Evolutionary conservation across 1,140 invertebrate species (phyloP).

Genomic region (Drosophila arizonae): DNA sequence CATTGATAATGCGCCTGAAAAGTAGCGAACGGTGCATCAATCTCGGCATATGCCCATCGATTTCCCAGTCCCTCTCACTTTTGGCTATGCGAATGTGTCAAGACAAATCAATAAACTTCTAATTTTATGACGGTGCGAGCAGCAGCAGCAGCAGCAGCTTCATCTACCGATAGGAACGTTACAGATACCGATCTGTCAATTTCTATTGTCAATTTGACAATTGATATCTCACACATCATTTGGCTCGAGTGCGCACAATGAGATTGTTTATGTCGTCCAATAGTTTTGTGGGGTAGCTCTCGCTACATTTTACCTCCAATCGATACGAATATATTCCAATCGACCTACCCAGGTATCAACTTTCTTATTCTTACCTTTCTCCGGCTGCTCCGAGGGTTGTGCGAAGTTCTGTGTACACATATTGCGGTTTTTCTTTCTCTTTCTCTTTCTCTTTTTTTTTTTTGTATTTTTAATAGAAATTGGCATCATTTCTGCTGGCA

Average conservation of each 20-base stretch:
- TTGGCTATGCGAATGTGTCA: constrained; percentile 67
- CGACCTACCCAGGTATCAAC: constrained; percentile 44
- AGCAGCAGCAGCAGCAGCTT: constrained; percentile 19
- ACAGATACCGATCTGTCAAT: constrained; percentile 81
- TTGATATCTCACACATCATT: constrained; percentile 82
- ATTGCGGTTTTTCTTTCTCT: constrained; percentile 58
- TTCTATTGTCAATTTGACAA: constrained; percentile 80
- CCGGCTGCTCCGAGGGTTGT: constrained; percentile 41
- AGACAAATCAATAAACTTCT: constrained; percentile 82
- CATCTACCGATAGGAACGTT: constrained; percentile 32
- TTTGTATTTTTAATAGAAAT: constrained; percentile 42
- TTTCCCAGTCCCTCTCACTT: constrained; percentile 29
- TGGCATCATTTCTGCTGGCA: constrained; percentile 58
- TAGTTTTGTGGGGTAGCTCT: constrained; percentile 23
- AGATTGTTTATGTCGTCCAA: constrained; percentile 74
- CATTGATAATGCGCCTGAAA: constrained; percentile 66
- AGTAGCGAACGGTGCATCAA: constrained; percentile 45
- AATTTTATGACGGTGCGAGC: constrained; percentile 73
- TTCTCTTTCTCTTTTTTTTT: not conserved
- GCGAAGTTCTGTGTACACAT: constrained; percentile 31
- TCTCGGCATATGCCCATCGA: constrained; percentile 41
- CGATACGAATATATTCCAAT: constrained; percentile 11
- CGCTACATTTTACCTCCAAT: constrained; percentile 20
- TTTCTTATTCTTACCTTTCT: constrained; percentile 52
- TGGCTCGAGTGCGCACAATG: constrained; percentile 80